A percentile compares a stretch with the other conserved stretches of the same genome.
These are phyloP conservation scores for Sinocyclocheilus anophthalmus DNA, from an alignment of 2,113 vertebrate genomes.

Conservation along the genomic window DNA sequence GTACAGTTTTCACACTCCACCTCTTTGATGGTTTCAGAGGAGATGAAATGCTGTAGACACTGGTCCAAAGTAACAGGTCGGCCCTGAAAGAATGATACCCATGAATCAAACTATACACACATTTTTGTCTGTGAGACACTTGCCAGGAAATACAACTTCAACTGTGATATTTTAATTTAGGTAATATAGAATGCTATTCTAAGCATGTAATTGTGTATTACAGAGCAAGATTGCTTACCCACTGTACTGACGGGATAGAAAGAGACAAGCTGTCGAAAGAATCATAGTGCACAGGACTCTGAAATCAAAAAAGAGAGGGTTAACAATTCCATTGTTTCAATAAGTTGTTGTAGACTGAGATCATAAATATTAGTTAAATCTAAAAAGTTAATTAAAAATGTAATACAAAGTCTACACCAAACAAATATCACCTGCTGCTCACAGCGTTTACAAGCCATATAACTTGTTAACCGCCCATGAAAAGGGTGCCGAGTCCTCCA, in stretches of 20 bases:
- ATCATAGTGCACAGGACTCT: slow-evolving; percentile 95
- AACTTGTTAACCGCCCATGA: slow-evolving; percentile 92
- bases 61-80: slow-evolving; percentile 88
- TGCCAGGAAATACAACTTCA: not conserved
- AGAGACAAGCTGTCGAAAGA: slow-evolving; percentile 97
- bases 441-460: slow-evolving; percentile 95
- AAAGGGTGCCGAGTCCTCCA: slow-evolving; percentile 94
- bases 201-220: not conserved
- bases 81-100: slow-evolving; percentile 74
- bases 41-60: slow-evolving; percentile 96
- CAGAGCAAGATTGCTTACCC: slow-evolving; percentile 76
- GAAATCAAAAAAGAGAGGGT: slow-evolving; percentile 46
- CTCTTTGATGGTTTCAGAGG: slow-evolving; percentile 92
- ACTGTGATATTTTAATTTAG: no score
- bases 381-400: not conserved
- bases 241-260: slow-evolving; percentile 86
- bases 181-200: no score
- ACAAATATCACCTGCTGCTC: slow-evolving; percentile 82
- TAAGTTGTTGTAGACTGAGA: not conserved
- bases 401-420: no score
- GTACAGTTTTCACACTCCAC: slow-evolving; percentile 98
- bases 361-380: not conserved
- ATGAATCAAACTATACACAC: not conserved
- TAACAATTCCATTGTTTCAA: not conserved
- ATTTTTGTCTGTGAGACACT: not conserved